Conservation (phyloP, 1,140 invertebrate genomes). For the Prorops nasuta region DNA sequence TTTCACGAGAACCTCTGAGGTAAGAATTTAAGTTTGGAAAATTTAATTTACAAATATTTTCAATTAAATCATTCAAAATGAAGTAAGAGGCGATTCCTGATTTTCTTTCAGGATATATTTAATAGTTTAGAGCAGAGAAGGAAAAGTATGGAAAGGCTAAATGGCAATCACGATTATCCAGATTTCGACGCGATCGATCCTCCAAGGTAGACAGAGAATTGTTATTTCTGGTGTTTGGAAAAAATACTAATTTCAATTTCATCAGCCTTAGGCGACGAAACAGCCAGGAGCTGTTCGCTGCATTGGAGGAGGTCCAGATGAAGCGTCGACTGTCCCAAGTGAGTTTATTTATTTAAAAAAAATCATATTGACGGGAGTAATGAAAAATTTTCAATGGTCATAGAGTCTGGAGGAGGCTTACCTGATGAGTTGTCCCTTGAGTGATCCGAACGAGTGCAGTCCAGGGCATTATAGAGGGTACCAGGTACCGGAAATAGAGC, state of each 20-base stretch:
- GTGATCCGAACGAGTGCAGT: constrained; percentile 30
- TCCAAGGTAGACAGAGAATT: constrained; percentile 38
- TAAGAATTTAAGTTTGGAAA: constrained; percentile 12
- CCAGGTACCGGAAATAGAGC: constrained; percentile 42
- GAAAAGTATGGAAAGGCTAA: constrained; percentile 48
- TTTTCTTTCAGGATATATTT: constrained; percentile 45
- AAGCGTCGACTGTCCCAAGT: constrained; percentile 45
- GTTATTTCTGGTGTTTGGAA: too few species aligned
- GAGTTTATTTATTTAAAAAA: constrained; percentile 3
- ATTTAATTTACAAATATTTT: too few species aligned
- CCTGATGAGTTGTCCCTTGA: constrained; percentile 18
- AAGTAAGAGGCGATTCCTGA: too few species aligned
- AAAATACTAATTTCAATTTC: too few species aligned
- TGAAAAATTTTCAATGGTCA: background rate
- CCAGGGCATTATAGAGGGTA: constrained; percentile 34
- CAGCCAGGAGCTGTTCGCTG: constrained; percentile 42
- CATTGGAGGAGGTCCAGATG: constrained; percentile 42
- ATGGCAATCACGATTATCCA: constrained; percentile 41
- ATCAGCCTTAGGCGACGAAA: constrained; percentile 39
- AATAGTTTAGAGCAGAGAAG: constrained; percentile 49
- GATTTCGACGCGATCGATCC: constrained; percentile 36
- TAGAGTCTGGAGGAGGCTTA: constrained; percentile 40
- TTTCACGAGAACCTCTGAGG: constrained; percentile 54
- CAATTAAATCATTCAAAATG: too few species aligned
- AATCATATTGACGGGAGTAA: too few species aligned